A percentile compares a stretch with the other conserved stretches of the same genome.
Evolutionary conservation across 2,888 invertebrate species (phyloP).

Genomic region (Heterodera filipjevi): DNA sequence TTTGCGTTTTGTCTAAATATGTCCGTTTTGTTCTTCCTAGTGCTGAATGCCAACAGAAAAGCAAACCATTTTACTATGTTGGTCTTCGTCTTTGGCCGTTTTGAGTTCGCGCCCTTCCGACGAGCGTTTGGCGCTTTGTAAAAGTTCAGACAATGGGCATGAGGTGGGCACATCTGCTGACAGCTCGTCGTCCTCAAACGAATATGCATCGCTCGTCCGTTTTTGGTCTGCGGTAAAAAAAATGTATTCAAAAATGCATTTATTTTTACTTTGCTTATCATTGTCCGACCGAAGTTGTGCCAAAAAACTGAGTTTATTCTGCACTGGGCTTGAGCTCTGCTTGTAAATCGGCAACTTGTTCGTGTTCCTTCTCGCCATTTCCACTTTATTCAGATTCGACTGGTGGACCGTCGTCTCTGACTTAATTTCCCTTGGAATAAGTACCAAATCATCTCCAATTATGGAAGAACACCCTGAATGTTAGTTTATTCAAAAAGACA

Average conservation of each 20-base stretch:
- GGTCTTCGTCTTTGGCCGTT: neutral
- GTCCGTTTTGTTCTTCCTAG: neutral
- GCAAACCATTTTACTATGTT: neutral
- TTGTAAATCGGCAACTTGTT: constrained; percentile 27
- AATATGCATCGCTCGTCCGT: neutral
- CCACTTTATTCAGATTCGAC: neutral
- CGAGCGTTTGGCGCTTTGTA: neutral
- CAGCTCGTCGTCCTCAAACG: constrained; percentile 1
- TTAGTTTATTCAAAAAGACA: too few relatives aligned
- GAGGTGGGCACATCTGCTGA: neutral
- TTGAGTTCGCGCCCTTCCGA: neutral
- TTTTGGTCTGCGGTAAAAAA: neutral
- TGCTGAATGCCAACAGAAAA: neutral
- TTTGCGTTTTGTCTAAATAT: constrained; percentile 13
- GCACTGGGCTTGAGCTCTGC: neutral
- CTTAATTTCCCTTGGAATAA: neutral
- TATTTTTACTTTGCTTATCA: neutral
- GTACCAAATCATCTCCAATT: neutral
- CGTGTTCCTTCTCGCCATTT: neutral
- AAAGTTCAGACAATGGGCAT: neutral
- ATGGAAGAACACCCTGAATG: neutral
- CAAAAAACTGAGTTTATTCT: neutral
- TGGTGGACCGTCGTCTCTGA: neutral
- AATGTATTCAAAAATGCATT: neutral
- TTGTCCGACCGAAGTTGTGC: neutral